phyloP scores from a whole-genome alignment of 1,140 invertebrate genomes.

The Polyergus mexicanus region DNA sequence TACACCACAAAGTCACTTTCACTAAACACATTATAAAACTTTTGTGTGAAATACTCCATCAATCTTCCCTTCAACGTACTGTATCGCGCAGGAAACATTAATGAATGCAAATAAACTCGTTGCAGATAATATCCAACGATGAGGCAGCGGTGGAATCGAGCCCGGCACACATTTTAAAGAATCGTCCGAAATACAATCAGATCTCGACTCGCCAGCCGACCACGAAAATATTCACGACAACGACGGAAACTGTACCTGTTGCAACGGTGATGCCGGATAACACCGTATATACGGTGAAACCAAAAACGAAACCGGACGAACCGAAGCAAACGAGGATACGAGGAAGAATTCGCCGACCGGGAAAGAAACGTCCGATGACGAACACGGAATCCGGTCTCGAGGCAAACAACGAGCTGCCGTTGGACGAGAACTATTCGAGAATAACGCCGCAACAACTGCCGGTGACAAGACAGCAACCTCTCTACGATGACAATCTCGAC shows the following conservation, averaged over 20 bases:
- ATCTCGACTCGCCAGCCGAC: slow-evolving; percentile 76
- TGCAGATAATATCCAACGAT: slow-evolving; percentile 68
- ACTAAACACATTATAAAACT: background rate
- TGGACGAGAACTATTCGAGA: slow-evolving; percentile 83
- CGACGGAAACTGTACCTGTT: slow-evolving; percentile 68
- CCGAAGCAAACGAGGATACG: slow-evolving; percentile 72
- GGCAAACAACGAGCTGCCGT: slow-evolving; percentile 82
- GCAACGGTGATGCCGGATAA: slow-evolving; percentile 72
- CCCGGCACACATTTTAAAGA: slow-evolving; percentile 77
- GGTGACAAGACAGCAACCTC: slow-evolving; percentile 52
- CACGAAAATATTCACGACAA: slow-evolving; percentile 47
- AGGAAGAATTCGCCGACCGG: slow-evolving; percentile 77
- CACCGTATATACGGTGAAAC: slow-evolving; percentile 70
- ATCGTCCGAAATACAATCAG: slow-evolving; percentile 79
- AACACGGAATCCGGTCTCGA: slow-evolving; percentile 79
- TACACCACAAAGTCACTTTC: background rate
- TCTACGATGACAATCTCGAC: slow-evolving; percentile 76
- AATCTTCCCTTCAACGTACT: background rate
- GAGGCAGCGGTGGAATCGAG: slow-evolving; percentile 77
- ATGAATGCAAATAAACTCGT: slow-evolving; percentile 1
- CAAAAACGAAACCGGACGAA: slow-evolving; percentile 68
- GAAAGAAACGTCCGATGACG: slow-evolving; percentile 74
- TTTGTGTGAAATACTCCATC: background rate
- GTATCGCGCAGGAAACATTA: background rate
- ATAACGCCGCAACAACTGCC: slow-evolving; percentile 59